Base-by-base conservation (phyloP, 2,113 vertebrate species). In the Stercorarius parasiticus region DNA sequence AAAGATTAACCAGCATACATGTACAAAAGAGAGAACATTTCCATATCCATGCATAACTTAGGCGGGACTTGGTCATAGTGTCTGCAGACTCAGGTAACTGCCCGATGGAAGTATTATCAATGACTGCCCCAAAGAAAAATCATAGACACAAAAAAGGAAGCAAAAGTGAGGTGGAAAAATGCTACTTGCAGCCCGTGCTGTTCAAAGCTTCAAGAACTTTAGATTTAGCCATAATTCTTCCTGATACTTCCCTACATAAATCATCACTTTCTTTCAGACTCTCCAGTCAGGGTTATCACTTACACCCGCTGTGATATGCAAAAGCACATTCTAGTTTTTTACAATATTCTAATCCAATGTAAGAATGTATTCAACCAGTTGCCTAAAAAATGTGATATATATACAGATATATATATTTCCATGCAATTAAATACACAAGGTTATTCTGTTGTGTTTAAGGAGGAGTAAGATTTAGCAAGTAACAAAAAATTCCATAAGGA, bases 61-160 rank as follows among this genome's bases (percentile, higher is more conserved):
- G 0, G 1, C 0, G 4, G 21, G 23, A 56, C n/a, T 92, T 2
- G 0, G 26, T 32, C 9, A 11, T 4, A 6, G 26, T 55, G n/a
- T 13, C 29, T 64, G 49, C 0, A 7, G 36, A 61, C 9, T 58
- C 23, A 64, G 71, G 38, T 74, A 15, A 6, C 38, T 38, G 19
- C 19, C 40, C 62, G 27, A 43, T 71, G 42, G 4, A 88, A 72
- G 13, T 58, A 13, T 65, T 52, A n/a, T 6, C 13, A 42, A 70
- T 40, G 38, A 9, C 16, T 67, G 71, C 25, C 6, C 12, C 23
- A 52, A 42, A 58, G 8, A 11, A 85, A 76, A 78, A 56, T 17
- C 64, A 62, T 11, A 71, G 36, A 20, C 7, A 11, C 18, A 8
- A 58, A 62, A 74, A 5, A 55, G 30, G 70, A 66, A 52, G 14